Base-by-base conservation (phyloP, 2,113 vertebrate genomes). In the Coptodon rendalli region DNA sequence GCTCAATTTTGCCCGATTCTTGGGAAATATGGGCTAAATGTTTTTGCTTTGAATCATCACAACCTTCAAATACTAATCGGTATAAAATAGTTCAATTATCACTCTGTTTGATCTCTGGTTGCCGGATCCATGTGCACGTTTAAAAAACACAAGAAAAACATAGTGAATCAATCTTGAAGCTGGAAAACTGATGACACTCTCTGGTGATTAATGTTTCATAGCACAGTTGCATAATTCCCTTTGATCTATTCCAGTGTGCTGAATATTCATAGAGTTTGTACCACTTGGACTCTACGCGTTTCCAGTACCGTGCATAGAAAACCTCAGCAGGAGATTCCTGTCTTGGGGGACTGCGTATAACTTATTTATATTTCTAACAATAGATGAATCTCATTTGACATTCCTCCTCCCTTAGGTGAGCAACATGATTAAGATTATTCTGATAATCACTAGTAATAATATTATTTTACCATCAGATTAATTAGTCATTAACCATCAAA, bases 181-280 rank as follows among this genome's bases (percentile, higher is more conserved):
- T 89, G 71, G 59, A 87, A 93, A 86, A 80, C 6, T 83, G 88
- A 90, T 85, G 82, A 89, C 87, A 84, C 86, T 78, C 78, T 82
- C 54, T 48, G 5, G 3, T 68, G 50, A 93, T 92, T 85, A 87
- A 78, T 93, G 86, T 91, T 91, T 93, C 82, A 91, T 92, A 54
- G 29, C 45, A 45, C 36, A n/a, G 45, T 76, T 94, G 31, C 86
- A 91, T 93, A 91, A 95, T 93, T 95, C 90, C 68, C 88, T 93
- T 93, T 93, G 87, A 94, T 94, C 79, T 24, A 8, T 17, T 22
- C 57, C 56, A 54, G 68, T 27, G 38, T 52, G 40, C 54, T 91
- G 81, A 89, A 90, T 92, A 93, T 93, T 90, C 76, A 94, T 89
- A 11, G 9, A 48, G 76, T 91, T 43, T 89, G 78, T 59, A 89